A percentile compares a stretch with the other conserved stretches of the same genome.
These are phyloP conservation scores for Anomalospiza imberbis DNA, from an alignment of 2,797 vertebrate genomes.

Conservation along the genomic window DNA sequence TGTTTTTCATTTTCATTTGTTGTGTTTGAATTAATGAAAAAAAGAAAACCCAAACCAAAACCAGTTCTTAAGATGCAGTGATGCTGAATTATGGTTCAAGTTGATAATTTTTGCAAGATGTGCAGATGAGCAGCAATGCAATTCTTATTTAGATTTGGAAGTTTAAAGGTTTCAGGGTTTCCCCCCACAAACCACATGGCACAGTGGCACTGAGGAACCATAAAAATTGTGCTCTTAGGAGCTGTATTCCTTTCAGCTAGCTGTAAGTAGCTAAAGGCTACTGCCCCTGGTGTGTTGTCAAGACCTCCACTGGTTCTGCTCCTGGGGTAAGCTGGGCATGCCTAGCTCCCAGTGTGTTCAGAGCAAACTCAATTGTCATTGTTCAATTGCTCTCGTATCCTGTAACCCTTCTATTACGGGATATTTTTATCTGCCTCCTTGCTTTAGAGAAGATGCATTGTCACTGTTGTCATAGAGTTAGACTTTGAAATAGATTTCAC, in stretches of 20 bases:
- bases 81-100: background rate
- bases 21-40: background rate
- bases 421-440: background rate
- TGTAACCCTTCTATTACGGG: background rate
- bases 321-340: background rate
- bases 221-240: background rate
- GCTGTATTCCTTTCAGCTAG: background rate
- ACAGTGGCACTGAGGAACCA: background rate
- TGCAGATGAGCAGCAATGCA: background rate
- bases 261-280: background rate
- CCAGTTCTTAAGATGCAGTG: background rate
- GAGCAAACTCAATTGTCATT: background rate
- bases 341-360: background rate
- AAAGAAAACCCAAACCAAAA: background rate
- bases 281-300: background rate
- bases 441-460: background rate
- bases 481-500: constrained; percentile 14
- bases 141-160: background rate
- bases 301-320: background rate
- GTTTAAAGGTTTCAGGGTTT: background rate
- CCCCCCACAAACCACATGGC: background rate
- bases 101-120: background rate
- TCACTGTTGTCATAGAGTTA: background rate
- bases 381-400: background rate
- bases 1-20: background rate